Evolutionary conservation across 2,113 vertebrate genomes (phyloP), one percentile per base, ranked within the genome.

Genomic region (Bubo scandiacus): DNA sequence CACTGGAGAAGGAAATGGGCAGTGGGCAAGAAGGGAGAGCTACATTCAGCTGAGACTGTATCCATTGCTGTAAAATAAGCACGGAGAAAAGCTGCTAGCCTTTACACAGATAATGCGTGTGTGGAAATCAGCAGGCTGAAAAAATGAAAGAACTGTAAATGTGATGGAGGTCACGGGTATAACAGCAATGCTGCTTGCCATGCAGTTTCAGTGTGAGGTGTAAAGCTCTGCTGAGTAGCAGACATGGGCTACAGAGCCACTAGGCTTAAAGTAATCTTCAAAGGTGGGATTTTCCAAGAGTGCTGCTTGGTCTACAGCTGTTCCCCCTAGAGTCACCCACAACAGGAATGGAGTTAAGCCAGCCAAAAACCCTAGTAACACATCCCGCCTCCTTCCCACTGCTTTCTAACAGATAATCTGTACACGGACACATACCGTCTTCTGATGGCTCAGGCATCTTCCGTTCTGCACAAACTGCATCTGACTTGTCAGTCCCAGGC

Each of bases 401-500:
- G 17, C 61, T 83, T 71, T 26, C 21, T 58, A 49, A 47, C 42
- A 23, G 4, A 30, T 58, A 70, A 68, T 38, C 38, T 57, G 6
- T 20, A 29, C 0, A 1, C 78, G 82, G 71, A 86, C 43, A 97
- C 90, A 6, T 97, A 98, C 98, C 98, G 3, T 96, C 92, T 40
- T 97, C 92, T 1, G 91, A 87, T 34, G 87, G 92, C 45, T 82
- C 80, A 38, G 87, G 59, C 5, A 52, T 65, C 78, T 78, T 95
- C 87, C 9, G 55, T 65, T 95, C 73, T 51, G 78, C 58, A 27
- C 98, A 98, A 70, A 98, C 77, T 47, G 75, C 98, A 59, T 98
- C 98, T 22, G 98, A 97, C 42, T 92, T 92, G 32, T 96, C 88
- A 5, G 97, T 98, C 47, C 98, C 98, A 15, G 71, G 93, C n/a